Base-by-base conservation (phyloP, 2,113 vertebrate genomes). In the Delphinus delphis region DNA sequence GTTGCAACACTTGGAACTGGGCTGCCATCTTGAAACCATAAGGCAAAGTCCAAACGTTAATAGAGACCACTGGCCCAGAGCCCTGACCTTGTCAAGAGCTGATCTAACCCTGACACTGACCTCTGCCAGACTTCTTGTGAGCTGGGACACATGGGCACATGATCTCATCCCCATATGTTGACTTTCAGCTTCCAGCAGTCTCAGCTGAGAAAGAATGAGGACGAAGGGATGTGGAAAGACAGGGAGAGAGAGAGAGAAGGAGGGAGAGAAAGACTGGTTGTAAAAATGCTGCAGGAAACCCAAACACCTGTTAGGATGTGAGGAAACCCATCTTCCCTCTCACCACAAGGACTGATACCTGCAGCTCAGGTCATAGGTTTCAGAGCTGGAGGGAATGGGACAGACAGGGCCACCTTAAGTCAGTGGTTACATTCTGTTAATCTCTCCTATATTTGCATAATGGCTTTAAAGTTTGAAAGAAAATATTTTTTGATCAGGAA, bases 101-200 rank as follows among this genome's bases (percentile, higher is more conserved):
- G 36, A 25, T 41, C 17, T 62, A 63, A 38, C 23, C 26, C 8
- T 23, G 80, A 23, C 23, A n/a, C 55, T n/a, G 62, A 53, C 73
- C 38, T 41, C 68, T 33, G 1, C 25, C 6, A 33, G 74, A 15
- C 36, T 71, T 77, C 86, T 65, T 44, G 9, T 65, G 25, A 33
- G 28, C 63, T 36, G 26, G 31, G 15, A 10, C 25, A 6, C 8
- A 53, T 0, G 1, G 26, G n/a, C 63, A 2, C n/a, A 0, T 15
- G 71, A 33, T 36, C 55, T 8, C 3, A 13, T 14, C 14, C 26
- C 9, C 7, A 31, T 23, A 44, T 15, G 33, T 15, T n/a, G 88
- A 8, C 41, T 50, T 28, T 11, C 1, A 71, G 65, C 7, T 21
- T 6, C 36, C 28, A 6, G 8, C 6, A 44, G 38, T 65, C 18